Evolutionary conservation across 2,797 vertebrate species (phyloP).

Genomic region (Mastacembelus armatus): DNA sequence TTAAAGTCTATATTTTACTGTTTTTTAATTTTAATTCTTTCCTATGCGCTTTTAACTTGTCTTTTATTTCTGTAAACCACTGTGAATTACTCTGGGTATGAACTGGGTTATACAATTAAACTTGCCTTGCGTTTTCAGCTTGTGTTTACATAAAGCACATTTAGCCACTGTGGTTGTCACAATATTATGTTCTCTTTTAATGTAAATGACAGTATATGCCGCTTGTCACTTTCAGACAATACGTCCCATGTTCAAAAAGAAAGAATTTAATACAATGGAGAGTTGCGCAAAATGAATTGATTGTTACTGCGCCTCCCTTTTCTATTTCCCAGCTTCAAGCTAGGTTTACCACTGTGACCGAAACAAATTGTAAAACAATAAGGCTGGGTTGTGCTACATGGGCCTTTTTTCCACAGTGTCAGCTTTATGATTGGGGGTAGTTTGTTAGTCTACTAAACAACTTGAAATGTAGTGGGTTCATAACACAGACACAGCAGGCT

Average conservation of each 20-base stretch:
- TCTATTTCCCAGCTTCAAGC: conserved; percentile 5
- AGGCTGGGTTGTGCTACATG: conserved; percentile 16
- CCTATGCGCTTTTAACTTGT: no score
- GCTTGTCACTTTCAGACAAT: no score
- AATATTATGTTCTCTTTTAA: no score
- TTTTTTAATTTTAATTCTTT: no score
- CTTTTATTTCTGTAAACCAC: no score
- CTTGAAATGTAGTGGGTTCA: conserved; percentile 23
- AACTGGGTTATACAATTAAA: no score
- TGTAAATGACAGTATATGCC: no score
- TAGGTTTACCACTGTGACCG: conserved; percentile 38
- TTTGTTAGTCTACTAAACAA: conserved; percentile 18
- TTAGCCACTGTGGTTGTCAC: no score
- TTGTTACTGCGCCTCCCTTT: background rate
- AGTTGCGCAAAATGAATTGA: background rate
- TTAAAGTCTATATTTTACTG: no score
- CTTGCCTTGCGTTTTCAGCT: no score
- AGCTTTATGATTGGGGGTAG: conserved; percentile 15
- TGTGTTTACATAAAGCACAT: no score
- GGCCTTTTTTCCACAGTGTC: conserved; percentile 24
- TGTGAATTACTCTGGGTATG: no score
- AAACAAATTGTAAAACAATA: conserved; percentile 32
- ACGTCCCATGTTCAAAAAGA: background rate
- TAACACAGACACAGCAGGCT: conserved; percentile 11
- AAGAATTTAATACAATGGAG: background rate